Conservation (phyloP, 2,888 invertebrate genomes). For the Lottia gigantea region DNA sequence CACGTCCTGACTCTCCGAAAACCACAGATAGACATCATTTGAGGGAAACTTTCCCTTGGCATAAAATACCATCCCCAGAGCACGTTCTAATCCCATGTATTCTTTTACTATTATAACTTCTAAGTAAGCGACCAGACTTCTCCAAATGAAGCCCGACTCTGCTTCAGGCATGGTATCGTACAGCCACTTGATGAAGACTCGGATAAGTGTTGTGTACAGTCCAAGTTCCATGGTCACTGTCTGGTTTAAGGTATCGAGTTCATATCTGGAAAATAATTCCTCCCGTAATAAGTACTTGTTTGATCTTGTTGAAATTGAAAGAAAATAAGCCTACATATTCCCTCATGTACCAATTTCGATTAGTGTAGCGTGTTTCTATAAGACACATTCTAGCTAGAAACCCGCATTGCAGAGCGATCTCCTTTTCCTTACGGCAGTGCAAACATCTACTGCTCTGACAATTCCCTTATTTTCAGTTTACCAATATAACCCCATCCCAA, state of each 20-base stretch:
- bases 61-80: constrained; percentile 55
- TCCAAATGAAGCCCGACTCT: constrained; percentile 52
- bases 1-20: constrained; percentile 55
- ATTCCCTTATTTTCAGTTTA: too few relatives aligned
- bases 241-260: constrained; percentile 36
- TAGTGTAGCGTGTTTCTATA: too few relatives aligned
- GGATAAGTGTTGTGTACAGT: constrained; percentile 55
- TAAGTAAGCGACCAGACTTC: constrained; percentile 55
- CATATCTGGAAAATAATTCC: constrained; percentile 29
- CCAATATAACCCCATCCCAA: too few relatives aligned
- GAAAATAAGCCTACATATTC: too few relatives aligned
- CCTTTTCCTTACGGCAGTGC: too few relatives aligned
- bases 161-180: constrained; percentile 67
- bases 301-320: too few relatives aligned
- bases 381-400: too few relatives aligned
- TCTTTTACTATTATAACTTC: constrained; percentile 57
- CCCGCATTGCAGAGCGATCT: too few relatives aligned
- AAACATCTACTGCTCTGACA: too few relatives aligned
- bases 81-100: constrained; percentile 54
- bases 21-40: constrained; percentile 52
- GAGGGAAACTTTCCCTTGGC: constrained; percentile 51
- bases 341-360: too few relatives aligned
- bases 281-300: too few relatives aligned
- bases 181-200: constrained; percentile 56
- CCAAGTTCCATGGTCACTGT: constrained; percentile 50